These are phyloP conservation scores for Macaria liturata DNA, from an alignment of 2,888 invertebrate species.

Conservation along the genomic window DNA sequence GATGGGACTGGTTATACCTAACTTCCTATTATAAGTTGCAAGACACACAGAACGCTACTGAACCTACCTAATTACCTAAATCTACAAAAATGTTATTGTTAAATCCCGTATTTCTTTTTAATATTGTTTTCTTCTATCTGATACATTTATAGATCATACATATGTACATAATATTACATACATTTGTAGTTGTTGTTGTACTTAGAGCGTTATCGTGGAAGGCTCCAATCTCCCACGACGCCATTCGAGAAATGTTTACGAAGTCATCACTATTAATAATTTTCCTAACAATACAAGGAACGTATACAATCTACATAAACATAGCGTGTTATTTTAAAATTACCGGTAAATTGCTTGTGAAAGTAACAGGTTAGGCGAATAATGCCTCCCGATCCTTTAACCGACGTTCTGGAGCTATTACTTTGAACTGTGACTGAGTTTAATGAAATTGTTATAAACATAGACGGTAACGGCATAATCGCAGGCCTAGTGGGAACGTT, in stretches of 20 bases:
- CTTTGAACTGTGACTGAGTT: constrained; percentile 49
- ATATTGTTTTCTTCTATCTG: too few species aligned
- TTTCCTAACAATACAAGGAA: constrained; percentile 32
- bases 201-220: not conserved
- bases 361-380: constrained; percentile 46
- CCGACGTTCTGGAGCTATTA: constrained; percentile 48
- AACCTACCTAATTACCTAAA: too few species aligned
- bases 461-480: constrained; percentile 54
- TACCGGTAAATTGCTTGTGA: constrained; percentile 49
- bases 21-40: too few species aligned
- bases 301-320: constrained; percentile 35
- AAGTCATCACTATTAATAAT: constrained; percentile 35
- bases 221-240: constrained; percentile 20
- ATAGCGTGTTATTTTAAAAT: constrained; percentile 43
- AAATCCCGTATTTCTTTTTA: too few species aligned
- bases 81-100: too few species aligned
- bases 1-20: too few species aligned
- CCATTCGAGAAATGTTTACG: constrained; percentile 30
- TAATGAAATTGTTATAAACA: constrained; percentile 70
- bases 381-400: constrained; percentile 50
- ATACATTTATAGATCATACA: too few species aligned
- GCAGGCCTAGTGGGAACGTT: constrained; percentile 54
- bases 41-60: too few species aligned
- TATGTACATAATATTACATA: too few species aligned
- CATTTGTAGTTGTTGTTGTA: too few species aligned